Evolutionary conservation across 2,797 vertebrate genomes (phyloP), one percentile per base, ranked within the genome.

Genomic region (Chromis chromis): DNA sequence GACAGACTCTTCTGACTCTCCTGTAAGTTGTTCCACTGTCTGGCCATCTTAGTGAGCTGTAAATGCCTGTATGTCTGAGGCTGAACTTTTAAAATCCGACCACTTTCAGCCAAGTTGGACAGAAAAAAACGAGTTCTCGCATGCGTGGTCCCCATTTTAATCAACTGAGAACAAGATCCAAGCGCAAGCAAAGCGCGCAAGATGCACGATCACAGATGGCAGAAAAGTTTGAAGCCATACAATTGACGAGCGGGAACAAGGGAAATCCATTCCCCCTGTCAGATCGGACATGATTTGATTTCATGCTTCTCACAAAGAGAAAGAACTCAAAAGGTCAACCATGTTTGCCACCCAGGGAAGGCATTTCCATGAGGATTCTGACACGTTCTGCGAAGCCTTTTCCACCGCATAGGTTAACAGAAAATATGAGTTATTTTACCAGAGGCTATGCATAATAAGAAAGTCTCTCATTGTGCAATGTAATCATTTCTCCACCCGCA

Each of bases 241-340:
- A 80, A 77, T 0, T 62, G 59, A 66, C 11, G 6, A 17, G 17
- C 4, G 19, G 56, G 46, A 78, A 84, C 78, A 79, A 74, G 54
- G 16, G 54, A 82, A 88, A 67, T 8, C 79, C 67, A 79, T 79
- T 68, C 36, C 21, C 33, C 28, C 33, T 76, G 83, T 89, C 83
- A 82, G 72, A 76, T 69, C 1, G 27, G 80, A 87, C 80, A 83
- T 66, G 73, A 82, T 87, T 86, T 83, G 65, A 90, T 88, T 86
- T 66, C 49, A 67, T 71, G 76, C 59, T 83, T 78, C 67, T 53
- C 31, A 27, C 56, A 74, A 63, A 80, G 54, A 70, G 46, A 73
- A 70, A 63, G 12, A 68, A 61, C 60, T 83, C 61, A 36, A 84
- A 90, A 91, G 87, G 88, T 90, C 86, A 88, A 70, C 54, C 52